Base-by-base conservation (phyloP, 1,140 invertebrate genomes). In the Leptoteleia sp. region DNA sequence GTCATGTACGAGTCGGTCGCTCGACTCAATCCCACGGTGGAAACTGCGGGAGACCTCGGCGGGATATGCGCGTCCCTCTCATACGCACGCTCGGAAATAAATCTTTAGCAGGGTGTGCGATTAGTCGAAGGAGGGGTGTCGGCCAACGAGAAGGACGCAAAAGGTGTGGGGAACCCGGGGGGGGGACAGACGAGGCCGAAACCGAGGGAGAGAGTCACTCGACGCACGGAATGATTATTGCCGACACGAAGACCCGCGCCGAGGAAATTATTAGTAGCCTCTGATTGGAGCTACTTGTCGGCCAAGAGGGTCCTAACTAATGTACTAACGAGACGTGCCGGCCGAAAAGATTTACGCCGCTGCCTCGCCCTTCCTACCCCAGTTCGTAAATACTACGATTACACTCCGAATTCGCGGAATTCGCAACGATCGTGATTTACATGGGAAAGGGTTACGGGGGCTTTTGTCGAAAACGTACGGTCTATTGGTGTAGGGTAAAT, bases 51-150 rank as follows among this genome's bases (percentile, higher is more conserved):
- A 85, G 85, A 85, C 81, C 83, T 78, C 82, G 81, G 83, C 84
- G 81, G 85, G 86, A 86, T 87, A 87, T 87, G 72, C 82, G 79
- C 83, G 67, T 79, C 76, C 59, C 72, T 80, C 77, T 81, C 80
- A 80, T 77, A 79, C 79, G 71, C 79, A 81, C 81, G 78, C 73
- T 81, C 80, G 83, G 82, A 85, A 84, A 89, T 89, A 88, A 89
- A 89, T 89, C 85, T 87, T 87, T 85, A 86, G 83, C 84, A 81
- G 83, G 84, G 75, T 82, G 80, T 82, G 81, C 87, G 87, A 89
- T 88, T 88, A 89, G 87, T 88, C 81, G 82, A 77, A 82, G 75
- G 73, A 70, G 79, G 85, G 85, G 82, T 80, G 75, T 80, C 22
- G 27, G 55, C 40, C 75, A 64, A 55, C 25, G 29, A 47, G 40